Conservation (phyloP, 2,113 vertebrate genomes). For the Cynocephalus volans region DNA sequence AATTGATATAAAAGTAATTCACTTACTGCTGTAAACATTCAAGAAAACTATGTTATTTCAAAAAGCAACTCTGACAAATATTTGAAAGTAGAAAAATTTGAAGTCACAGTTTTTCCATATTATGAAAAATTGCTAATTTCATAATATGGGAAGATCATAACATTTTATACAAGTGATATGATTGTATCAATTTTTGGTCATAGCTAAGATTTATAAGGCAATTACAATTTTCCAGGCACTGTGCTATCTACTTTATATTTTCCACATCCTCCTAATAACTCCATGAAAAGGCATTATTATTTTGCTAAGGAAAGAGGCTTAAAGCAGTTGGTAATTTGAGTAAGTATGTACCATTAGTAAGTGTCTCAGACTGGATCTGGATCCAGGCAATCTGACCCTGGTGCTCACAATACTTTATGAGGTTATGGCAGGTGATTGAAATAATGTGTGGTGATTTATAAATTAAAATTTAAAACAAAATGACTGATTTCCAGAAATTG, state of each 20-base stretch:
- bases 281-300: not conserved
- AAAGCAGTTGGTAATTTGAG: not conserved
- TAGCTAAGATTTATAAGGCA: not conserved
- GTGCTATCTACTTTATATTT: not conserved
- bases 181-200: not conserved
- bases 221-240: not conserved
- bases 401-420: not conserved
- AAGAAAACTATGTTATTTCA: not conserved
- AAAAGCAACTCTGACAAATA: not conserved
- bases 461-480: constrained; percentile 29
- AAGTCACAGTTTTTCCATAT: not conserved
- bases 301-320: not conserved
- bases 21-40: not conserved
- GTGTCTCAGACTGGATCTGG: not conserved
- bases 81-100: not conserved
- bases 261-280: not conserved
- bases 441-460: not conserved
- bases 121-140: not conserved
- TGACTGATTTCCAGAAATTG: not conserved
- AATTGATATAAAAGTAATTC: not conserved
- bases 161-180: not conserved
- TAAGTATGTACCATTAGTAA: not conserved
- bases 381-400: not conserved
- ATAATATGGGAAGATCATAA: not conserved
- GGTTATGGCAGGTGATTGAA: not conserved